Conservation (phyloP, 1,140 invertebrate genomes). For the Chironomus striatipennis region DNA sequence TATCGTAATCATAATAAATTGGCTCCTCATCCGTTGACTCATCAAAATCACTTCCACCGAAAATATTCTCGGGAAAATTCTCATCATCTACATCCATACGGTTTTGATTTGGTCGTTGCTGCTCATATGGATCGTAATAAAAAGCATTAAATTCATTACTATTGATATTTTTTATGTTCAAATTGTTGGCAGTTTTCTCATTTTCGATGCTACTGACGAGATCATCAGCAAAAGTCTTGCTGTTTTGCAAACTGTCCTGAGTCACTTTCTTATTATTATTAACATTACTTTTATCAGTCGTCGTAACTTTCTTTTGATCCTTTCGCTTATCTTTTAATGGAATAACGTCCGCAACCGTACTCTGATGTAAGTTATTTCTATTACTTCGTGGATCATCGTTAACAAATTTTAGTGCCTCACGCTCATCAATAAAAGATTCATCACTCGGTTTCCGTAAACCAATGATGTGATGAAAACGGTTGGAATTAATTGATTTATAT, state of each 20-base stretch:
- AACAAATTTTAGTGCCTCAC: not conserved
- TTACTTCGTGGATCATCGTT: not conserved
- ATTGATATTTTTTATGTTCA: slow-evolving; percentile 4
- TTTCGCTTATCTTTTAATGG: slow-evolving; percentile 6
- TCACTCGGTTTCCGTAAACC: not conserved
- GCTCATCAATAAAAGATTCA: not conserved
- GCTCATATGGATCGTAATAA: slow-evolving; percentile 16
- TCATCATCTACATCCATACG: not conserved
- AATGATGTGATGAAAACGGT: slow-evolving; percentile 7
- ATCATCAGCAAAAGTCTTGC: not conserved
- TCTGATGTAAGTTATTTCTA: no score
- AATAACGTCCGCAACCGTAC: not conserved
- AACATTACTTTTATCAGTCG: not conserved
- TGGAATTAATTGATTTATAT: not conserved
- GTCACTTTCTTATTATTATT: not conserved
- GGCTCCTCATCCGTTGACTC: not conserved
- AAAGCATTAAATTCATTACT: slow-evolving; percentile 8
- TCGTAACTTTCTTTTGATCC: not conserved
- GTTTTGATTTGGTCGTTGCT: not conserved
- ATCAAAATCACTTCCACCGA: slow-evolving; percentile 8
- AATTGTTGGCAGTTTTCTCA: not conserved
- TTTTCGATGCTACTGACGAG: not conserved
- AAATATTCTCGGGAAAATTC: not conserved
- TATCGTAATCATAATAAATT: not conserved
- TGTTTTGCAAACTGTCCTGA: not conserved